Base-by-base conservation (phyloP, 1,140 invertebrate species). In the Euwallacea similis region DNA sequence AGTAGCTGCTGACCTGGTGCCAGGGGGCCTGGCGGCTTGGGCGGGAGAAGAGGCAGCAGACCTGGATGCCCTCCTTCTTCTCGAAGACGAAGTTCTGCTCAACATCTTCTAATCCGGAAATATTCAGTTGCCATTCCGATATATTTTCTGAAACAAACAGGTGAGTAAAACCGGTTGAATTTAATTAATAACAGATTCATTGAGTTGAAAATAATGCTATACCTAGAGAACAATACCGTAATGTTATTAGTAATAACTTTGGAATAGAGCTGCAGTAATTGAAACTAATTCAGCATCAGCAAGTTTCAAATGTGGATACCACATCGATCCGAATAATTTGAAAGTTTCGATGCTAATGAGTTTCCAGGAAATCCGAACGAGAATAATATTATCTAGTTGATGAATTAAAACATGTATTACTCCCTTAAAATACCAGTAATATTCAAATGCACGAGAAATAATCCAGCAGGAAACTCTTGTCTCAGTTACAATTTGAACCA, bases 61-160 rank as follows among this genome's bases (percentile, higher is more conserved):
- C 50, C 88, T 83, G 16, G 88, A 89, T 53, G 88, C 85, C 54
- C 88, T 82, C 9, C 87, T 84, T 59, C 88, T 85, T 44, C 88
- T 82, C n/a, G 88, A 90, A 42, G 88, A 90, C 66, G 88, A 86
- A 76, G 84, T 87, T 74, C 89, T 84, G 75, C 88, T 85, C 66
- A 91, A 77, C 89, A 90, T 90, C 11, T 56, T 16, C 16, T 3
- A 2, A 2, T 56, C 10, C 9, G 4, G n/a, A 56, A n/a, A 7
- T 15, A 9, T n/a, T n/a, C 54, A 10, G 16, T 56, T 56, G 54
- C 11, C 54, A 56, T 9, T 15, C 54, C 10, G 16, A 16, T 16
- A 16, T 16, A 56, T 9, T 56, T 56, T n/a, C 54, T 50, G 21
- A 33, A 10, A 11, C 46, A 13, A 50, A 50, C 46, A 50, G 9